Conservation (phyloP, 2,888 invertebrate species). For the Zele albiditarsus region DNA sequence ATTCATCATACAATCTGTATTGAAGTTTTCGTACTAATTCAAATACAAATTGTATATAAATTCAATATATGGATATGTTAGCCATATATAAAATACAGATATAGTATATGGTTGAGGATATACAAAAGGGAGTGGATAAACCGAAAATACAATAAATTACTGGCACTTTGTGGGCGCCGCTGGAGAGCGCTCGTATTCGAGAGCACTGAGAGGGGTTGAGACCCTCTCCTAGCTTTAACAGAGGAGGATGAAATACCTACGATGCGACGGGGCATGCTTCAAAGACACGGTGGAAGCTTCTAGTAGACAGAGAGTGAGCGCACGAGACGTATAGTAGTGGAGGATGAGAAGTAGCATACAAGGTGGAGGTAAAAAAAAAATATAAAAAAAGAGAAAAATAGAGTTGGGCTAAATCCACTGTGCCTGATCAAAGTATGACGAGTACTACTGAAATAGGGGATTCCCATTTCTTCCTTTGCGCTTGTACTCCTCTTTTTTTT, state of each 20-base stretch:
- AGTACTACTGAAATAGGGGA: conserved; percentile 54
- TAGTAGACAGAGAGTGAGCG: conserved; percentile 8
- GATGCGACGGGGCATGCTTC: conserved; percentile 47
- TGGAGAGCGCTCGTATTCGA: conserved; percentile 28
- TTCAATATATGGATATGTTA: background rate
- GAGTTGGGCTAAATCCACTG: conserved; percentile 58
- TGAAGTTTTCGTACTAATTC: background rate
- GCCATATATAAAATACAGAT: background rate
- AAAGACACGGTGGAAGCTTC: conserved; percentile 40
- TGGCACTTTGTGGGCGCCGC: conserved; percentile 41
- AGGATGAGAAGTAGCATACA: conserved; percentile 10
- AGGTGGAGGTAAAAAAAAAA: conserved; percentile 12
- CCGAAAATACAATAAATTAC: conserved; percentile 41
- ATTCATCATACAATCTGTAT: background rate
- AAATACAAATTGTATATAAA: background rate
- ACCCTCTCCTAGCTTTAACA: conserved; percentile 4
- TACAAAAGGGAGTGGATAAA: conserved; percentile 33
- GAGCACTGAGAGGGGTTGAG: conserved; percentile 29
- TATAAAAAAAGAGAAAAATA: conserved; percentile 19
- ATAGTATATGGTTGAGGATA: conserved; percentile 24
- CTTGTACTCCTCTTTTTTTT: background rate
- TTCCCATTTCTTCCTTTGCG: conserved; percentile 37
- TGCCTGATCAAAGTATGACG: conserved; percentile 65
- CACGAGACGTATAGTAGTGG: background rate
- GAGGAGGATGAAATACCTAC: conserved; percentile 42